These are phyloP conservation scores for Hyposoter dolosus DNA, from an alignment of 2,888 invertebrate species.

Conservation along the genomic window DNA sequence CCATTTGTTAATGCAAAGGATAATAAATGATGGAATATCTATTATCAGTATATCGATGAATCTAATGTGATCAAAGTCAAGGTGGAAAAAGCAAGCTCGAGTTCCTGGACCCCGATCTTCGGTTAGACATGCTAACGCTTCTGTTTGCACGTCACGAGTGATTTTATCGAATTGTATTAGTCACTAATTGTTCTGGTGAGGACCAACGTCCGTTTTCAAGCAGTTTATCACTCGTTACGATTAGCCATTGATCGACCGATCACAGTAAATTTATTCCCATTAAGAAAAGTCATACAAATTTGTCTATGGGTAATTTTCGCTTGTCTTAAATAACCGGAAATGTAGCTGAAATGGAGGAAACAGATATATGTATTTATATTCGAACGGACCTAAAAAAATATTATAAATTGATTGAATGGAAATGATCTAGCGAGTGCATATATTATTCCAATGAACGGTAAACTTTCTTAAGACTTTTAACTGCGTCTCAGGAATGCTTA, in stretches of 20 bases:
- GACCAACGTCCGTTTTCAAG: constrained; percentile 3
- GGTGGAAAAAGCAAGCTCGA: background rate
- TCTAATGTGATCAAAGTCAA: background rate
- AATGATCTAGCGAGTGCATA: constrained; percentile 55
- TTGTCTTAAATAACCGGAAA: background rate
- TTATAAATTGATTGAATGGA: constrained; percentile 57
- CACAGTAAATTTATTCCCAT: background rate
- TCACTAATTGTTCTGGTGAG: background rate
- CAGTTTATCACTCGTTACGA: background rate
- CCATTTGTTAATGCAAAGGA: background rate
- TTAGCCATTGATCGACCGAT: background rate
- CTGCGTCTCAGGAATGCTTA: constrained; percentile 64
- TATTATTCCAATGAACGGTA: constrained; percentile 64
- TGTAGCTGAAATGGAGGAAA: constrained; percentile 2
- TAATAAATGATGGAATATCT: background rate
- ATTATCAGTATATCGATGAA: background rate
- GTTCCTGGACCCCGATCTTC: background rate
- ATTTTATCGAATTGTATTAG: background rate
- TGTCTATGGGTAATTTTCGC: background rate
- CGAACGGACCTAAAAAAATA: constrained; percentile 61
- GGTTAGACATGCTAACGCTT: background rate
- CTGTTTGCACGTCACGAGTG: background rate
- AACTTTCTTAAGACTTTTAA: constrained; percentile 67
- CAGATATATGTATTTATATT: constrained; percentile 40
- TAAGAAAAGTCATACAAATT: background rate